Percentiles rank a stretch among this genome's conserved stretches.
Evolutionary conservation across 2,888 invertebrate species (phyloP).

Genomic region (Chrysolina haemoptera): DNA sequence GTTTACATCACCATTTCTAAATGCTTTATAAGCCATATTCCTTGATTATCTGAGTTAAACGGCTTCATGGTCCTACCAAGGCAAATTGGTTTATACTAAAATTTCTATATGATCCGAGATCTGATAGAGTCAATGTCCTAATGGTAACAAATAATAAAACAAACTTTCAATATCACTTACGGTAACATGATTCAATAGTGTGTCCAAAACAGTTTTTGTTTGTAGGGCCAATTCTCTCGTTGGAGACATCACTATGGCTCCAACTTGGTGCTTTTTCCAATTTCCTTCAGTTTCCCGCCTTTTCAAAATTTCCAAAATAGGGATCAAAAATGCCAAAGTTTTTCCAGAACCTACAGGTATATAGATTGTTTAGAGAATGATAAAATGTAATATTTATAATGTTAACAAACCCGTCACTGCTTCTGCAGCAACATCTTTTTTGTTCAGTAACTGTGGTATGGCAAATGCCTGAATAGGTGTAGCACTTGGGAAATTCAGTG

Average conservation of each 20-base stretch:
- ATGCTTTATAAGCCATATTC: too few species aligned
- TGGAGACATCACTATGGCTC: slow-evolving; percentile 93
- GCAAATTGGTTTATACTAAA: too few species aligned
- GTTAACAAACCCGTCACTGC: slow-evolving; percentile 82
- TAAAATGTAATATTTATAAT: slow-evolving; percentile 1
- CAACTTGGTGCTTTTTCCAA: slow-evolving; percentile 84
- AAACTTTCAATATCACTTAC: slow-evolving; percentile 65
- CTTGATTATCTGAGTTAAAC: too few species aligned
- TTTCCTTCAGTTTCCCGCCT: slow-evolving; percentile 75
- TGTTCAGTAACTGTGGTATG: slow-evolving; percentile 88
- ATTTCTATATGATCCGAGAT: too few species aligned
- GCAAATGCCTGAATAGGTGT: slow-evolving; percentile 86
- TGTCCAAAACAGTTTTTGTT: slow-evolving; percentile 79
- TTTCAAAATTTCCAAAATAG: slow-evolving; percentile 88
- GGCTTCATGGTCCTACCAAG: too few species aligned
- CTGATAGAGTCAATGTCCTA: too few species aligned
- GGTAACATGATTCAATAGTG: slow-evolving; percentile 70
- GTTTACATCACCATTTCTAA: too few species aligned
- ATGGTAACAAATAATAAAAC: too few species aligned
- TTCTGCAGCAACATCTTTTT: slow-evolving; percentile 98
- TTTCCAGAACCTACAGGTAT: slow-evolving; percentile 88
- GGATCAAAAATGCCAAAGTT: slow-evolving; percentile 95
- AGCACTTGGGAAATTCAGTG: slow-evolving; percentile 73
- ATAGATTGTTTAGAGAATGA: not conserved
- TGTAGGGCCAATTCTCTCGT: slow-evolving; percentile 96